Evolutionary conservation across 2,113 vertebrate genomes (phyloP).

Genomic region (Sapayoa aenigma): DNA sequence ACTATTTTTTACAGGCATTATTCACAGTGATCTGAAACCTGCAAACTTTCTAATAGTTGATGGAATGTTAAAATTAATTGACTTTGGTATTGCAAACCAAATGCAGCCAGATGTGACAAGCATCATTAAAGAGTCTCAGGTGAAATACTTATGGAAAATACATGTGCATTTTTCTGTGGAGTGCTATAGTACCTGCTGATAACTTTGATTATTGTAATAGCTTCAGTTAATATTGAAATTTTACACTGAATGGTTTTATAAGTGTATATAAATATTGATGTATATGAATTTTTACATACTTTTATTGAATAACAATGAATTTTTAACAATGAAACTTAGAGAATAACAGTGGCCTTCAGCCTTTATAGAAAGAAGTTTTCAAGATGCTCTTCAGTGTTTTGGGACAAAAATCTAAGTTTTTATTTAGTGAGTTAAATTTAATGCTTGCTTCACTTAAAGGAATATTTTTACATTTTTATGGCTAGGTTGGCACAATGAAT

Average conservation of each 20-base stretch:
- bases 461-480: neutral
- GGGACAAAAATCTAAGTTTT: neutral
- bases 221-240: neutral
- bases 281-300: neutral
- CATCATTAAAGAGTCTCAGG: conserved; percentile 96
- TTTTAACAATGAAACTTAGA: no score
- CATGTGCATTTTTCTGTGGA: neutral
- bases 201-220: neutral
- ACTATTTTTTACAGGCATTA: conserved; percentile 80
- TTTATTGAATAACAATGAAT: neutral
- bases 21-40: conserved; percentile 97
- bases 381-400: neutral
- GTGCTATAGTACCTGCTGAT: neutral
- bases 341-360: neutral
- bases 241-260: neutral
- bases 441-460: neutral
- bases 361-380: neutral
- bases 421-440: neutral
- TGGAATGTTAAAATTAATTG: conserved; percentile 92
- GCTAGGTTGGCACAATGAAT: conserved; percentile 93
- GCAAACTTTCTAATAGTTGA: conserved; percentile 97
- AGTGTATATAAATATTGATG: neutral
- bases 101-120: conserved; percentile 97
- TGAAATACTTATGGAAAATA: conserved; percentile 40
- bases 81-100: conserved; percentile 96